A percentile compares a stretch with the other conserved stretches of the same genome.
phyloP scores from a whole-genome alignment of 2,888 invertebrate genomes.

The Dicyrtoma fusca region DNA sequence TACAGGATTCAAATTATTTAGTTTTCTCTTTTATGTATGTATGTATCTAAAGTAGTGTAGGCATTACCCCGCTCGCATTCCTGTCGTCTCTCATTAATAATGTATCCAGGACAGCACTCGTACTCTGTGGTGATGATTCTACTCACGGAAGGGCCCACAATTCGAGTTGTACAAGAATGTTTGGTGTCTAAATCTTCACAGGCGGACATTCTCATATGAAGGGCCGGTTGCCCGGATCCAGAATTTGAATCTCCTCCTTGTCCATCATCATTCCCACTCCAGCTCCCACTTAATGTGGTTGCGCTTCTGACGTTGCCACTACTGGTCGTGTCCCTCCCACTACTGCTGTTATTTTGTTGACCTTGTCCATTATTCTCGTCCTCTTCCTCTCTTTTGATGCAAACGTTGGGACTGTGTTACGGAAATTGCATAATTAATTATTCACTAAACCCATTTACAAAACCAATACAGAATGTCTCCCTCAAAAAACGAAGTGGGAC shows the following conservation, averaged over 20 bases:
- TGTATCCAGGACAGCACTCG: constrained; percentile 72
- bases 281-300: no score
- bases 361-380: constrained; percentile 56
- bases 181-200: constrained; percentile 63
- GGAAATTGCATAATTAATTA: constrained; percentile 13
- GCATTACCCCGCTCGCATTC: constrained; percentile 62
- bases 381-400: constrained; percentile 66
- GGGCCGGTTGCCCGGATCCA: constrained; percentile 38
- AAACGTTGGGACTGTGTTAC: constrained; percentile 67
- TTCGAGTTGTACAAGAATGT: constrained; percentile 65
- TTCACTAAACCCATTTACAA: neutral
- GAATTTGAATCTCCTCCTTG: constrained; percentile 20
- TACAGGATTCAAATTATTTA: no score
- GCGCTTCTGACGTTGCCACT: no score
- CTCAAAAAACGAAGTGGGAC: no score
- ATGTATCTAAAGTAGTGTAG: neutral
- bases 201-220: constrained; percentile 59
- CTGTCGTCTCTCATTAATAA: constrained; percentile 61
- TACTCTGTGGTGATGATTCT: constrained; percentile 68
- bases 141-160: constrained; percentile 60
- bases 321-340: constrained; percentile 59
- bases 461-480: neutral
- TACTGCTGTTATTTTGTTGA: constrained; percentile 46
- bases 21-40: no score
- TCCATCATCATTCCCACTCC: no score